These are phyloP conservation scores for Hymenopus coronatus DNA, from an alignment of 2,888 invertebrate species.

Conservation along the genomic window DNA sequence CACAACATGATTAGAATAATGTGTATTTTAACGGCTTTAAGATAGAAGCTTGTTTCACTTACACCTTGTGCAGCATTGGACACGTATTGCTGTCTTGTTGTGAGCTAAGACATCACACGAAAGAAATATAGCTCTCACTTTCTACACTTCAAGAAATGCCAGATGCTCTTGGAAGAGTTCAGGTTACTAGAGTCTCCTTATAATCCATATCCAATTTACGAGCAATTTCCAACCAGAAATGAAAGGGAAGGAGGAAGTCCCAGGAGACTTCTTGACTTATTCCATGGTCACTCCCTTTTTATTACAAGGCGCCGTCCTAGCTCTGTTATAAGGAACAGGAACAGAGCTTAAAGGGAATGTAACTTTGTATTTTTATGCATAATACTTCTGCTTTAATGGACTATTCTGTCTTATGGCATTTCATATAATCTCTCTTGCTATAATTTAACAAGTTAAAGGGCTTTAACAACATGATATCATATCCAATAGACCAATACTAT, in stretches of 20 bases:
- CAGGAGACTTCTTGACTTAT: neutral
- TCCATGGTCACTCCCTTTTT: neutral
- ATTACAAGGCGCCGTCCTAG: neutral
- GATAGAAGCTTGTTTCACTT: too few species aligned
- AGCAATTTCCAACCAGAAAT: neutral
- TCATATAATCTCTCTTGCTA: too few species aligned
- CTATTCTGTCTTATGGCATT: too few species aligned
- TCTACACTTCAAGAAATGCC: neutral
- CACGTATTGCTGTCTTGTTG: too few species aligned
- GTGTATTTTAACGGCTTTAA: too few species aligned
- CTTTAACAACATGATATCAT: too few species aligned
- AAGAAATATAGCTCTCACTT: neutral
- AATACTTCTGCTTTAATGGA: neutral
- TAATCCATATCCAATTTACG: neutral
- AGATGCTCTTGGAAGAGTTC: neutral
- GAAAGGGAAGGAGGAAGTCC: neutral
- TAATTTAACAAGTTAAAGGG: too few species aligned
- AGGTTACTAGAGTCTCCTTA: neutral
- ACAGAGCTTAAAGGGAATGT: neutral
- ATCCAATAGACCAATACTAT: too few species aligned
- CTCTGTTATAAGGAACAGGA: neutral
- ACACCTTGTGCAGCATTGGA: too few species aligned
- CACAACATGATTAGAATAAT: too few species aligned
- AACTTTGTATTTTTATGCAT: neutral
- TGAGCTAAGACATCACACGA: too few species aligned